Conservation (phyloP, 2,797 vertebrate species). For the Octomys mimax region DNA sequence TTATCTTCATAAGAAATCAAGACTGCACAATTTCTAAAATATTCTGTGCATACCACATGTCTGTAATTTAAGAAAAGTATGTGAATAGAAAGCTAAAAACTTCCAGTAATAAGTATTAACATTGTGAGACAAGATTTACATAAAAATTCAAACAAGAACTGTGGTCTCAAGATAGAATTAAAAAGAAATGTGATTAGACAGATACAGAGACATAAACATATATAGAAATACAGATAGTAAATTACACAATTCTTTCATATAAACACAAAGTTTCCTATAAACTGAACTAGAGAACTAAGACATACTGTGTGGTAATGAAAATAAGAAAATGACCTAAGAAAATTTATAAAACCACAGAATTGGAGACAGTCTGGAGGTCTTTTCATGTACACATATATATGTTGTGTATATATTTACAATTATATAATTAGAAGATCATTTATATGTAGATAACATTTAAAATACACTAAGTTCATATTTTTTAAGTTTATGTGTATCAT, state of each 20-base stretch:
- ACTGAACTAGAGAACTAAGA: constrained; percentile 2
- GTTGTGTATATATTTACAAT: background rate
- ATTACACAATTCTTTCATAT: background rate
- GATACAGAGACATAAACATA: background rate
- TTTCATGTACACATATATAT: background rate
- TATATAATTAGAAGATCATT: background rate
- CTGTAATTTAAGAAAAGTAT: background rate
- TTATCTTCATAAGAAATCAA: background rate
- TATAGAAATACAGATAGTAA: background rate
- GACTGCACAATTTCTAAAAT: background rate
- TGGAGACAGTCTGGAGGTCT: background rate
- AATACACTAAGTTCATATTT: background rate
- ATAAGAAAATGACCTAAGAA: background rate
- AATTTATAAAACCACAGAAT: background rate
- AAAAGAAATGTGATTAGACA: background rate
- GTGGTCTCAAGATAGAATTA: background rate
- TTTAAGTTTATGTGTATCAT: background rate
- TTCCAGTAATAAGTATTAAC: background rate
- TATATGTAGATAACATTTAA: background rate
- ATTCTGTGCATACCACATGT: background rate
- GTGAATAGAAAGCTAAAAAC: background rate
- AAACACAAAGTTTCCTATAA: background rate
- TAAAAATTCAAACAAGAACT: background rate
- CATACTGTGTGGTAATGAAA: background rate
- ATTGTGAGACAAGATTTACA: background rate